These are phyloP conservation scores for Umimayanthus kanabou DNA, from an alignment of 92 coral and sea anemone species.

Conservation along the genomic window DNA sequence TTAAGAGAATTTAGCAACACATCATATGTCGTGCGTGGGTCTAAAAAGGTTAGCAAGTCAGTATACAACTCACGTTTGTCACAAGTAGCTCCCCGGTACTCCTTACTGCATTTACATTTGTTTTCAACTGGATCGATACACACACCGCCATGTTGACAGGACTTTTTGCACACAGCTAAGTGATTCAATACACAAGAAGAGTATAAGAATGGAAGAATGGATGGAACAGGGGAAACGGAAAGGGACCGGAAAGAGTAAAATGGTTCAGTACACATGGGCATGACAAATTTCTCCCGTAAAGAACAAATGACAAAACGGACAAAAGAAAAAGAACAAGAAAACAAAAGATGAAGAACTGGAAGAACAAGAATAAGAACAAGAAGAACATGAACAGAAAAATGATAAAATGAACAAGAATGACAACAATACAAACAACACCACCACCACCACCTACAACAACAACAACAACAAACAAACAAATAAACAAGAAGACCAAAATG, in stretches of 20 bases:
- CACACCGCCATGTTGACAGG: constrained; percentile 90
- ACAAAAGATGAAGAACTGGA: not conserved
- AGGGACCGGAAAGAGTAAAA: not conserved
- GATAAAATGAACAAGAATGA: too few species aligned
- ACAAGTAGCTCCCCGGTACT: constrained; percentile 69
- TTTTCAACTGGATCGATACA: constrained; percentile 77
- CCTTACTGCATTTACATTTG: constrained; percentile 68
- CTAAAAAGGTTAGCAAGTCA: too few species aligned
- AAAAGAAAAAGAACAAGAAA: not conserved
- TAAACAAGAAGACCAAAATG: too few species aligned
- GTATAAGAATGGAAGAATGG: not conserved
- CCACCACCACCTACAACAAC: too few species aligned
- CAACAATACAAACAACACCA: too few species aligned
- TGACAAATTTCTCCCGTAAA: not conserved
- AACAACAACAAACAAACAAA: too few species aligned
- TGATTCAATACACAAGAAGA: not conserved
- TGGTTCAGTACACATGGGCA: too few species aligned
- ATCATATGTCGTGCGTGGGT: too few species aligned
- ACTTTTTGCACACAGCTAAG: constrained; percentile 81
- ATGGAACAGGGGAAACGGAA: not conserved
- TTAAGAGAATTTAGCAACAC: too few species aligned
- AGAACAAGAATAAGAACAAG: too few species aligned
- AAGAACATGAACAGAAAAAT: too few species aligned
- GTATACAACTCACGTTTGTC: constrained; percentile 59
- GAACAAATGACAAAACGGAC: constrained; percentile 1